Evolutionary conservation across 1,140 invertebrate species (phyloP).

Genomic region (Cydia amplana): DNA sequence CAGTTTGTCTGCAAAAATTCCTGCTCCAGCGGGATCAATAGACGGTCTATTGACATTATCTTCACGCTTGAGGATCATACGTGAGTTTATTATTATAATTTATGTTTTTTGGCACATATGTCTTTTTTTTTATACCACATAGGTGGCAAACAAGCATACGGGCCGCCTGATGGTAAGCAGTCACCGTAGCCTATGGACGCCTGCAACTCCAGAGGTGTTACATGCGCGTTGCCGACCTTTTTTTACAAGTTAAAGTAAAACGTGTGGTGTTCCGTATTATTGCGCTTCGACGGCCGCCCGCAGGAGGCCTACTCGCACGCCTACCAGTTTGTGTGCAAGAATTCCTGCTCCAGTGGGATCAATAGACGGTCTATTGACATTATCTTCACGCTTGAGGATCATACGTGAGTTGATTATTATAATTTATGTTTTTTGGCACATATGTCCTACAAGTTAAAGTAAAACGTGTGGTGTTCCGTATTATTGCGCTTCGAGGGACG

Average conservation of each 20-base stretch:
- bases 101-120: too few relatives aligned
- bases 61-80: constrained; percentile 86
- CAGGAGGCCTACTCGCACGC: constrained; percentile 71
- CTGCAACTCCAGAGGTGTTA: too few relatives aligned
- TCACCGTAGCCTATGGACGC: too few relatives aligned
- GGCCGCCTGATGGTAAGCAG: too few relatives aligned
- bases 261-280: constrained; percentile 68
- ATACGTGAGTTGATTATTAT: constrained; percentile 59
- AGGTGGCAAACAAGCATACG: too few relatives aligned
- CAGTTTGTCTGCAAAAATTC: constrained; percentile 90
- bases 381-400: constrained; percentile 88
- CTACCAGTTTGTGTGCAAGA: constrained; percentile 90
- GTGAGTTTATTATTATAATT: constrained; percentile 59
- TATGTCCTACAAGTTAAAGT: too few relatives aligned
- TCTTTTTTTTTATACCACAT: too few relatives aligned
- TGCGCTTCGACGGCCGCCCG: constrained; percentile 79
- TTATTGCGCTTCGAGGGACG: too few relatives aligned
- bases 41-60: constrained; percentile 86
- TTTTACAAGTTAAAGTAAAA: constrained; percentile 36
- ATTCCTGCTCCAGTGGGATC: constrained; percentile 88
- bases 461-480: too few relatives aligned
- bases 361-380: constrained; percentile 87
- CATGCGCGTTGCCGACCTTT: too few relatives aligned
- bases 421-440: neutral
- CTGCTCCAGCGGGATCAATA: constrained; percentile 88